Base-by-base conservation (phyloP, 1,140 invertebrate species). In the Drosophila sulfurigaster region DNA sequence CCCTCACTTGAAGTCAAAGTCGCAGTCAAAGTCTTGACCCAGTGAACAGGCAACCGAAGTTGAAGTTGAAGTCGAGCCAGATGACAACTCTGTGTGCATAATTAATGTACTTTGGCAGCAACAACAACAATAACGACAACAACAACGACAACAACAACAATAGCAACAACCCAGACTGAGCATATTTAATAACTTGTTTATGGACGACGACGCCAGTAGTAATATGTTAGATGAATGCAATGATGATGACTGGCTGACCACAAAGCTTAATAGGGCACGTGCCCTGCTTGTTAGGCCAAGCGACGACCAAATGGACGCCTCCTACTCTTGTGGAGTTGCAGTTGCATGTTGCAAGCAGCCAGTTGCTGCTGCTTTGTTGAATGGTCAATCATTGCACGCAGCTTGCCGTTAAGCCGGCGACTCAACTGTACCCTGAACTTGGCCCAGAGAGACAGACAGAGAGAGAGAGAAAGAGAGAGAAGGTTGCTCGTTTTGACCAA, bases 321-420 rank as follows among this genome's bases (percentile, higher is more conserved):
- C 48, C 67, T 73, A 63, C 30, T 32, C 20, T 78, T 56, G 73
- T 45, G 52, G 35, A 15, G 16, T 20, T 63, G 48, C 58, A 35
- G 5, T 4, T 20, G 28, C 49, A 13, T 32, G 48, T 35, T 72
- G 32, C 25, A 15, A 13, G 41, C 13, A 5, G 43, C 2, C 25
- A 52, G 56, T 7, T 68, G 56, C n/a, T 68, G 52, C 4, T 70
- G 58, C 51, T 3, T 11, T 68, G 35, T 48, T 60, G 32, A 71
- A 51, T 80, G 78, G 81, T 65, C 78, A 86, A 86, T 86, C 78
- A 76, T 67, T 81, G 66, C 80, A 88, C 73, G 71, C 82, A 87
- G 74, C 80, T 43, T 68, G 63, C 82, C 82, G 82, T 85, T 85
- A 85, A 86, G 73, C 65, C 65, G 41, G 43, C 4, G 51, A 8